A percentile compares a stretch with the other conserved stretches of the same genome.
phyloP scores from a whole-genome alignment of 30 jellyfish, hydroid and myxozoan genomes.

The Chrysaora quinquecirrha region DNA sequence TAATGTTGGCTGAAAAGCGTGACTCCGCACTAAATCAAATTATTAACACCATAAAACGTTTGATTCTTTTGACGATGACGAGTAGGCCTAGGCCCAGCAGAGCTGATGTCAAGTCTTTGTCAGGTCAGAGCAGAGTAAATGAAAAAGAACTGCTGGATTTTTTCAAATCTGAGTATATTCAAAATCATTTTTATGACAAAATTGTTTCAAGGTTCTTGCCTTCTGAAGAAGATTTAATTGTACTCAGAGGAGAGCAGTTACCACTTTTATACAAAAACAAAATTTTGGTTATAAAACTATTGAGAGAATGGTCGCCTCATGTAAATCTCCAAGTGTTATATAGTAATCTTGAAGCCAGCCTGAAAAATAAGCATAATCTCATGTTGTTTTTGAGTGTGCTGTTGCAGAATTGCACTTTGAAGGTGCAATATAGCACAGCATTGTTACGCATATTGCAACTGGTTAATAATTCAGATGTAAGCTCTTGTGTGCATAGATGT shows the following conservation, averaged over 20 bases:
- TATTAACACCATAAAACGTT: background rate
- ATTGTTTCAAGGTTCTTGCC: slow-evolving; percentile 21
- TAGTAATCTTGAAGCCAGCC: slow-evolving; percentile 23
- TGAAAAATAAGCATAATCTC: slow-evolving; percentile 17
- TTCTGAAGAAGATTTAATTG: slow-evolving; percentile 11
- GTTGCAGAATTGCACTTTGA: slow-evolving; percentile 29
- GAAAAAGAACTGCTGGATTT: background rate
- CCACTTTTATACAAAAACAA: background rate
- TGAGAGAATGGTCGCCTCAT: slow-evolving; percentile 50
- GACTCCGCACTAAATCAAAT: background rate
- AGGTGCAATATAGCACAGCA: slow-evolving; percentile 17
- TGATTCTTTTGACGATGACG: background rate
- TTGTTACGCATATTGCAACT: slow-evolving; percentile 11
- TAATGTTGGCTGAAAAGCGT: background rate
- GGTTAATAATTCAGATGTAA: background rate
- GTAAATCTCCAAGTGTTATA: background rate
- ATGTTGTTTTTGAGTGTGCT: slow-evolving; percentile 17
- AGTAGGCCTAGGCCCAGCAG: background rate
- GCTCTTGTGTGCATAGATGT: slow-evolving; percentile 42
- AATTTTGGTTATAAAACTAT: slow-evolving; percentile 10
- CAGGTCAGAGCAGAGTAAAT: background rate
- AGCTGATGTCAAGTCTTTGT: background rate
- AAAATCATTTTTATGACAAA: background rate
- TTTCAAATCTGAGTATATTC: background rate
- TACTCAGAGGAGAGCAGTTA: background rate